Conservation (phyloP, 2,797 vertebrate genomes). For the Nyctibius grandis region DNA sequence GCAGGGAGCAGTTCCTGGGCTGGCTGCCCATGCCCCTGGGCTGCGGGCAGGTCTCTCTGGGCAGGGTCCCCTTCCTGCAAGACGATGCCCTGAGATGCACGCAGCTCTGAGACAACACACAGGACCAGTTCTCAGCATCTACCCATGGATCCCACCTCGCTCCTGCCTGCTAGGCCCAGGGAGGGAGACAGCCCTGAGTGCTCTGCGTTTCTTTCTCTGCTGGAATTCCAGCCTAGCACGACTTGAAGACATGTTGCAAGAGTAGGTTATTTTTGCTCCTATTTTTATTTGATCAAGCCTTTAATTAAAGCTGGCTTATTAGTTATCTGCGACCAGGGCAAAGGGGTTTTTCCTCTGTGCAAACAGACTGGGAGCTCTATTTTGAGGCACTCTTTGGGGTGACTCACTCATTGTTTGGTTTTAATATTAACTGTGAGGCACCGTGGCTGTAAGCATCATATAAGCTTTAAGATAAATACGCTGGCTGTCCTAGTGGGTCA, state of each 20-base stretch:
- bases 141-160: background rate
- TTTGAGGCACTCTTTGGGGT: background rate
- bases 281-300: background rate
- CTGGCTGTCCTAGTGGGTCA: background rate
- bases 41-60: background rate
- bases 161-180: background rate
- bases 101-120: background rate
- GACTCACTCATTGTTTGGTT: background rate
- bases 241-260: background rate
- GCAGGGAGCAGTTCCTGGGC: background rate
- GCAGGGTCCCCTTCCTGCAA: background rate
- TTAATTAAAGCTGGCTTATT: slow-evolving; percentile 13
- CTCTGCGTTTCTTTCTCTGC: background rate
- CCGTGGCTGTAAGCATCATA: background rate
- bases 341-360: background rate
- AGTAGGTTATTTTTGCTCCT: background rate
- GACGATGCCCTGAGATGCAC: fast-evolving
- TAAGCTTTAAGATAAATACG: background rate
- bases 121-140: background rate
- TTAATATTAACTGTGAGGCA: background rate
- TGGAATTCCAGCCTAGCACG: background rate
- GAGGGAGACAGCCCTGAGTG: background rate
- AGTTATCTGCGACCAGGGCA: background rate
- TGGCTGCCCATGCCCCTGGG: background rate
- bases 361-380: background rate